Conservation (phyloP, 2,888 invertebrate species). For the Callyntrura guangdongensis region DNA sequence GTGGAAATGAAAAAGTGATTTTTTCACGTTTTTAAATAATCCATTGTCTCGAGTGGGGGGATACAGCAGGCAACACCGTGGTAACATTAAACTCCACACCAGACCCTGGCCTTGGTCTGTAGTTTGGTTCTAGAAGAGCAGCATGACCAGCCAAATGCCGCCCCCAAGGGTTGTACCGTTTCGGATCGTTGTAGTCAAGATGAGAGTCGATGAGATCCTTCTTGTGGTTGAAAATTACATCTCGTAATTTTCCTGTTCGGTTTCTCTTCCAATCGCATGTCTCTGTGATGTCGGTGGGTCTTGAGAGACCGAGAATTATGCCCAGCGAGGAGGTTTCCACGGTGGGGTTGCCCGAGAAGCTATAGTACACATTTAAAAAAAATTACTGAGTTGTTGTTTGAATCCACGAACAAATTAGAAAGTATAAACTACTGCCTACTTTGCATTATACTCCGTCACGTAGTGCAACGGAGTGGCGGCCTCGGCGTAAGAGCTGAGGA, state of each 20-base stretch:
- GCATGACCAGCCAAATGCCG: conserved; percentile 38
- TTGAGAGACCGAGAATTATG: conserved; percentile 2
- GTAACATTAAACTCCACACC: conserved; percentile 46
- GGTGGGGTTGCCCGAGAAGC: conserved; percentile 58
- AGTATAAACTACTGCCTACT: background rate
- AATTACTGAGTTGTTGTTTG: too few relatives aligned
- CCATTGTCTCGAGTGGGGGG: conserved; percentile 32
- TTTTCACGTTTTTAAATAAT: conserved; percentile 18
- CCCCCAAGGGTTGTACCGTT: conserved; percentile 65
- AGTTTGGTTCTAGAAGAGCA: conserved; percentile 38
- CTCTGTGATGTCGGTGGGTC: conserved; percentile 57
- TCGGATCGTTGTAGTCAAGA: conserved; percentile 62
- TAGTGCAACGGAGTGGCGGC: background rate
- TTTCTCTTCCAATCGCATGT: conserved; percentile 60
- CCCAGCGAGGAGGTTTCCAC: conserved; percentile 12
- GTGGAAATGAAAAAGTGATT: too few relatives aligned
- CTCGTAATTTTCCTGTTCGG: conserved; percentile 40
- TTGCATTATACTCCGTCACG: conserved; percentile 46
- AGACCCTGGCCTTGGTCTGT: conserved; percentile 32
- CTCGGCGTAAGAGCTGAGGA: conserved; percentile 29
- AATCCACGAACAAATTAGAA: background rate
- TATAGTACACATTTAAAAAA: too few relatives aligned
- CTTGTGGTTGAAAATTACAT: conserved; percentile 55
- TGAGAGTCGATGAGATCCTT: conserved; percentile 38
- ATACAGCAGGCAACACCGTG: conserved; percentile 51